Base-by-base conservation (phyloP, 2,797 vertebrate genomes). In the Crax fasciolata region DNA sequence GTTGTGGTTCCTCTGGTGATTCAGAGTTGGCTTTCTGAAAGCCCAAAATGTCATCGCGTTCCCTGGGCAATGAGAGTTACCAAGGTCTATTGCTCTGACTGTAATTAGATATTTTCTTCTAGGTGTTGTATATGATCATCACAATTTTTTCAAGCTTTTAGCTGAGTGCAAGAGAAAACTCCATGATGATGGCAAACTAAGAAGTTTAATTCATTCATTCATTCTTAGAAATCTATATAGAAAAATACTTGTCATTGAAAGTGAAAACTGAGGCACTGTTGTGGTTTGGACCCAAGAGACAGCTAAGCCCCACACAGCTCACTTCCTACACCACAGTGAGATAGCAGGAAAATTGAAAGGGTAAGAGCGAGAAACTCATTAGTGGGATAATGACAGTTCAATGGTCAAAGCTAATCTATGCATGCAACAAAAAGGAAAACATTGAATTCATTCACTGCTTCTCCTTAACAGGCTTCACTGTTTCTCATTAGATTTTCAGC, bases 31-130 rank as follows among this genome's bases (percentile, higher is more conserved):
- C 20, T 80, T 44, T 93, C 57, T 62, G 18, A 72, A 88, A 68
- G 19, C 14, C 44, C 77, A 71, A 94, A 94, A 90, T 83, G 85
- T 61, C 43, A 61, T 35, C 4, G 3, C 15, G 27, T 46, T 13
- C 39, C 19, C 30, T 30, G 15, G 19, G 41, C 38, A 81, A 76
- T 57, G 21, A 46, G 58, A 66, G 19, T 85, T 61, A 72, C 59
- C 46, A 28, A 44, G 12, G 25, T 90, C 35, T 76, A 49, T 75
- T 73, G 52, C 5, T 73, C 39, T 66, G 52, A 90, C 32, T 94
- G 14, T 32, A 87, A 70, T 71, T 87, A 72, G 59, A 88, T 18
- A 30, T 87, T 87, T 94, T 75, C 52, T 82, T 72, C 35, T 57
- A 81, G 7, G 18, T 72, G 9, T 20, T 58, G 15, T 67, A 25